Percentiles rank a stretch among this genome's conserved stretches.
These are phyloP conservation scores for Parthenolecanium corni DNA, from an alignment of 2,888 invertebrate species.

Conservation along the genomic window DNA sequence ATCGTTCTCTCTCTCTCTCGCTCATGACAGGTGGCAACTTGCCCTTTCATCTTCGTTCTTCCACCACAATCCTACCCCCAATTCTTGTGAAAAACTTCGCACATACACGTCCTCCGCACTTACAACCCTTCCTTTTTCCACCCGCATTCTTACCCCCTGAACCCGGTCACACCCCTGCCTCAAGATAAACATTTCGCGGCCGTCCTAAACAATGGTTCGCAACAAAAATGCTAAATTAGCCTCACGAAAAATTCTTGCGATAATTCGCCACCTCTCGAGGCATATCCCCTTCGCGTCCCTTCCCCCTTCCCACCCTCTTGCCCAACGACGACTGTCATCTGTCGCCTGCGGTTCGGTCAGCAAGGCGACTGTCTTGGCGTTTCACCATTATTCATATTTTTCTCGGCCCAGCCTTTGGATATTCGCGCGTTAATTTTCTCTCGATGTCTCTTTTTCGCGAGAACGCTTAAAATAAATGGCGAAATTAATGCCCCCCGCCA, in stretches of 20 bases:
- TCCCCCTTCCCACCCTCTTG: too few relatives aligned
- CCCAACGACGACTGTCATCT: not conserved
- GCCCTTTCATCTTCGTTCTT: not conserved
- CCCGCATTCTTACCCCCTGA: not conserved
- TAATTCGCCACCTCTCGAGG: slow-evolving; percentile 2
- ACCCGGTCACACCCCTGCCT: too few relatives aligned
- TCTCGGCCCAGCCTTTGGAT: not conserved
- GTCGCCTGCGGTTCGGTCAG: slow-evolving; percentile 13
- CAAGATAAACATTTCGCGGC: too few relatives aligned
- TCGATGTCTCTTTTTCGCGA: too few relatives aligned
- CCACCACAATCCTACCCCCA: not conserved
- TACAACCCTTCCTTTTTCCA: not conserved
- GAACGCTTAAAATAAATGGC: too few relatives aligned
- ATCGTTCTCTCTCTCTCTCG: not conserved
- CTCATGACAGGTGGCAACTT: too few relatives aligned
- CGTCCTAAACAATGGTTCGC: too few relatives aligned
- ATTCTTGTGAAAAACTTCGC: too few relatives aligned
- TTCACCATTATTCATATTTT: slow-evolving; percentile 27
- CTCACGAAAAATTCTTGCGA: not conserved
- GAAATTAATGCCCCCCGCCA: too few relatives aligned
- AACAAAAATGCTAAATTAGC: slow-evolving; percentile 8
- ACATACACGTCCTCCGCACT: too few relatives aligned
- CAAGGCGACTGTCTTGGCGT: slow-evolving; percentile 21
- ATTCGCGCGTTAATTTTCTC: not conserved
- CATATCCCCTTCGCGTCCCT: too few relatives aligned